Conservation (phyloP, 2,797 vertebrate genomes). For the Dryobates pubescens region DNA sequence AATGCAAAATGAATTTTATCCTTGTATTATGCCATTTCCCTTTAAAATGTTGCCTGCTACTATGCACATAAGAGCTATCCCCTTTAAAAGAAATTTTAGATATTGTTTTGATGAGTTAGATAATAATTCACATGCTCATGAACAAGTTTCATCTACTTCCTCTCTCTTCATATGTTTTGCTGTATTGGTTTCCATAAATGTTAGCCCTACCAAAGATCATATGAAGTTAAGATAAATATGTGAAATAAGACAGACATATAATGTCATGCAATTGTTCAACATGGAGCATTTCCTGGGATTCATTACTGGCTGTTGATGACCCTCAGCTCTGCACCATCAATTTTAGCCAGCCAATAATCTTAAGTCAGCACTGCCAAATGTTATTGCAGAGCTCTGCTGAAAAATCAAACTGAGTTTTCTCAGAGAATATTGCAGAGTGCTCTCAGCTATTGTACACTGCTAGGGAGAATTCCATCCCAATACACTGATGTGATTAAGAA, state of each 20-base stretch:
- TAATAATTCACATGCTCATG: neutral
- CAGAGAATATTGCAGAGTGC: neutral
- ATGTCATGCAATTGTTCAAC: neutral
- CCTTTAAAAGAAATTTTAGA: neutral
- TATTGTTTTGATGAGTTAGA: neutral
- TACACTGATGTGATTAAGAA: neutral
- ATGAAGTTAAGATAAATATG: neutral
- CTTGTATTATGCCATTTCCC: neutral
- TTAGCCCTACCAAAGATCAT: neutral
- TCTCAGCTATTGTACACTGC: neutral
- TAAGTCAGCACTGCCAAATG: neutral
- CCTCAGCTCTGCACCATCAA: neutral
- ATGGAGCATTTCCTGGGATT: neutral
- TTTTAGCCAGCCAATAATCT: constrained; percentile 4
- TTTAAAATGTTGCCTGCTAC: neutral
- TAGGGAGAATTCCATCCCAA: neutral
- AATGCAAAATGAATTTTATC: neutral
- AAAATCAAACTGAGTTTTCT: constrained; percentile 11
- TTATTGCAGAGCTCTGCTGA: constrained; percentile 2
- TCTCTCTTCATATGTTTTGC: neutral
- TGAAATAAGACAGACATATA: neutral
- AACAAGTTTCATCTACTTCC: neutral
- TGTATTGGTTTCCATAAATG: neutral
- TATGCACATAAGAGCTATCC: neutral
- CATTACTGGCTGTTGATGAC: neutral